Conservation (phyloP, 2,113 vertebrate species). For the Paratilapia polleni region DNA sequence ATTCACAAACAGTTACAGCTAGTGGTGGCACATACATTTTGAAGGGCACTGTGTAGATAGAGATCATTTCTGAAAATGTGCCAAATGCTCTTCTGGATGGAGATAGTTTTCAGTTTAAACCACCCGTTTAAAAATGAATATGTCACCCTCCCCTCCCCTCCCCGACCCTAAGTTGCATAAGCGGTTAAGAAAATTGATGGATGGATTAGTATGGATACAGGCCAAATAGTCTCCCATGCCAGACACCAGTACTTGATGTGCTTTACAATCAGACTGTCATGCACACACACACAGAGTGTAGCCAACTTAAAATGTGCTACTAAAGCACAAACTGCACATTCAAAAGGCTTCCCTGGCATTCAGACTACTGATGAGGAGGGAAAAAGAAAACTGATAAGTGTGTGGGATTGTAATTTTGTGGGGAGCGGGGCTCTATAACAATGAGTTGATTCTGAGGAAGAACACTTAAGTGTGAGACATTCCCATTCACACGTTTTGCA, state of each 20-base stretch:
- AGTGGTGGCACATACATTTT: not conserved
- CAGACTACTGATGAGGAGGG: not conserved
- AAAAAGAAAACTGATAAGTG: constrained; percentile 13
- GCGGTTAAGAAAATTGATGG: constrained; percentile 6
- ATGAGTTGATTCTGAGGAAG: constrained; percentile 45
- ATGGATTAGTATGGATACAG: not conserved
- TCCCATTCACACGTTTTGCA: constrained; percentile 66
- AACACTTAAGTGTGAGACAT: constrained; percentile 50
- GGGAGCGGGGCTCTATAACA: not conserved
- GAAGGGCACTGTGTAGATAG: not conserved
- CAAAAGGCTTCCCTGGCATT: constrained; percentile 1
- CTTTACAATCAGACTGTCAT: not conserved
- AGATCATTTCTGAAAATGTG: not conserved
- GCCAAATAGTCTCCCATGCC: not conserved
- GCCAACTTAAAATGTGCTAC: not conserved
- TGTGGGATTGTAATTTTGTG: constrained; percentile 32
- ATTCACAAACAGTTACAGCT: not conserved
- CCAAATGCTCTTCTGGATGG: not conserved
- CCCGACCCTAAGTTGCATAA: not conserved
- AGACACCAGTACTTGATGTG: not conserved
- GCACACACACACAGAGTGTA: not conserved
- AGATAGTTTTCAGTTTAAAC: not conserved
- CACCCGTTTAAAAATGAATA: constrained; percentile 4
- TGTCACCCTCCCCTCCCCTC: not conserved
- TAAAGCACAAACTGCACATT: not conserved